These are phyloP conservation scores for Elymnias hypermnestra DNA, from an alignment of 1,140 invertebrate genomes.

Conservation along the genomic window DNA sequence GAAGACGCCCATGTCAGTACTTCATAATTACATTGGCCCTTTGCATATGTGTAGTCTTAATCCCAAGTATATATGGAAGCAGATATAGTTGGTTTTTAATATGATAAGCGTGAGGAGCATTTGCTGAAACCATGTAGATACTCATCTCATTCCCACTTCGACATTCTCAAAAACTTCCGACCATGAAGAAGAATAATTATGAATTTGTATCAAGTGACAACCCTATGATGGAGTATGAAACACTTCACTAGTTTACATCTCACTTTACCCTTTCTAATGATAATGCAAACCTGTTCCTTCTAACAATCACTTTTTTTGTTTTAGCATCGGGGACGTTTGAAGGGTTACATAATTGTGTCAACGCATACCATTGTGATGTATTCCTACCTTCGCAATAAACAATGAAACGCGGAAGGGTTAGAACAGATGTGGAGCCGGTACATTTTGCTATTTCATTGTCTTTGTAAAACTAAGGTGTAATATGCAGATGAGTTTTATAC, in stretches of 20 bases:
- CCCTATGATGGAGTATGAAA: slow-evolving; percentile 40
- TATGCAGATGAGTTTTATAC: slow-evolving; percentile 53
- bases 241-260: slow-evolving; percentile 61
- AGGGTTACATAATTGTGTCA: slow-evolving; percentile 61
- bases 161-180: no score
- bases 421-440: slow-evolving; percentile 43
- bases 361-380: slow-evolving; percentile 41
- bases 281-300: slow-evolving; percentile 66
- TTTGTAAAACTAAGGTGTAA: slow-evolving; percentile 55
- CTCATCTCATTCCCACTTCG: no score
- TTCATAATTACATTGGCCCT: no score
- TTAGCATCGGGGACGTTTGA: slow-evolving; percentile 38
- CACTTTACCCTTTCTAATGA: slow-evolving; percentile 66
- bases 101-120: no score
- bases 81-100: no score
- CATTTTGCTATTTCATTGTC: slow-evolving; percentile 42
- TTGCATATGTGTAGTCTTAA: no score
- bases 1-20: no score
- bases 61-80: no score
- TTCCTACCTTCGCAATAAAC: slow-evolving; percentile 49
- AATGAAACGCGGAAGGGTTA: slow-evolving; percentile 37
- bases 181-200: no score
- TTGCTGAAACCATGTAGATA: no score
- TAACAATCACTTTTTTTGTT: slow-evolving; percentile 68
- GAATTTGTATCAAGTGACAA: no score